Percentiles rank a stretch among this genome's conserved stretches.
Evolutionary conservation across 2,797 vertebrate species (phyloP).

Genomic region (Perdix hodgsoniae): DNA sequence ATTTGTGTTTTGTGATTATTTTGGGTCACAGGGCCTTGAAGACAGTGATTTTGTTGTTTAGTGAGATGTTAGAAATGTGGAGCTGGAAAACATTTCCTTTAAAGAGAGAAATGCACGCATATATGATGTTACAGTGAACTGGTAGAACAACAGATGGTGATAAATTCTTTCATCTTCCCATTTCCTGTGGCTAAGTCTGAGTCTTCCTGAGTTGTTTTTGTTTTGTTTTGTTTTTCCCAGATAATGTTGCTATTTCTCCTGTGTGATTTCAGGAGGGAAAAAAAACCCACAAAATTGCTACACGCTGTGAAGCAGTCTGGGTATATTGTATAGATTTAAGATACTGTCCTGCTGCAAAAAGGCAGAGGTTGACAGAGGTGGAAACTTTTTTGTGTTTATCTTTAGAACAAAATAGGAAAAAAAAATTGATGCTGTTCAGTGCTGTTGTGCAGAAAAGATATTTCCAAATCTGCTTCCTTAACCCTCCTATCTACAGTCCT

Average conservation of each 20-base stretch:
- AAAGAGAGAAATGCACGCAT: background rate
- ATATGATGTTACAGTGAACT: background rate
- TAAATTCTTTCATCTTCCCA: background rate
- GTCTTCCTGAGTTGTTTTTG: background rate
- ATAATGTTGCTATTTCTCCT: background rate
- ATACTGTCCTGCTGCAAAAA: background rate
- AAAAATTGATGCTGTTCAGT: background rate
- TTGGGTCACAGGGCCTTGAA: background rate
- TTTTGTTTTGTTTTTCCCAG: background rate
- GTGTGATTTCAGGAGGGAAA: background rate
- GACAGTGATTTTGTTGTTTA: background rate
- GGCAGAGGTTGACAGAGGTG: background rate
- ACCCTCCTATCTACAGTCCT: slow-evolving; percentile 84
- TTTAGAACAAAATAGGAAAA: background rate
- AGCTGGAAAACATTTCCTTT: background rate
- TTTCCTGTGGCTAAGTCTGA: background rate
- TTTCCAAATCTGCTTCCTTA: slow-evolving; percentile 50
- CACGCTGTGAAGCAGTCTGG: background rate
- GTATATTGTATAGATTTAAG: background rate
- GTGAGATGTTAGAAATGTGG: background rate
- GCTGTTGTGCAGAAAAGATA: background rate
- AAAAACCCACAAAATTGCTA: background rate
- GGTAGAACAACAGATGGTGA: accelerated
- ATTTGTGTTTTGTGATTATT: background rate
- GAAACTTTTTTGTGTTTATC: background rate